These are phyloP conservation scores for Monopis laevigella DNA, from an alignment of 2,888 invertebrate genomes.

Conservation along the genomic window DNA sequence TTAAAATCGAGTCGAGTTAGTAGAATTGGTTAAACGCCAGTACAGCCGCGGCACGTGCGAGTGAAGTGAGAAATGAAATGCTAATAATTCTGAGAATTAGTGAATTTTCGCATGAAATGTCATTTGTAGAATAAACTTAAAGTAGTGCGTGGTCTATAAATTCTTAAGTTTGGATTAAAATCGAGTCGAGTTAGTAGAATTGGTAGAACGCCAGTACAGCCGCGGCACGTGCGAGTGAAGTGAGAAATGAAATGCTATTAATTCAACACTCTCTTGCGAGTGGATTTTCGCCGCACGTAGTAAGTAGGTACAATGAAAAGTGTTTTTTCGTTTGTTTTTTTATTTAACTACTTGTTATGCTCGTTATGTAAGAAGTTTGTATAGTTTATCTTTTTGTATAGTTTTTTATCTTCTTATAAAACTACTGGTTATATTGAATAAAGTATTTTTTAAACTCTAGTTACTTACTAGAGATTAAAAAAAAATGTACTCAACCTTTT, in stretches of 20 bases:
- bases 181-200: slow-evolving; percentile 3
- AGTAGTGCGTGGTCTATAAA: no score
- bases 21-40: slow-evolving; percentile 4
- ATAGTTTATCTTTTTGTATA: neutral
- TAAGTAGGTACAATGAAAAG: slow-evolving; percentile 13
- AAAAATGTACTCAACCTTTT: no score
- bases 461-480: no score
- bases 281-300: slow-evolving; percentile 6
- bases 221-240: slow-evolving; percentile 28
- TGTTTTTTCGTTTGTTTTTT: slow-evolving; percentile 10
- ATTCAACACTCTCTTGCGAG: slow-evolving; percentile 21
- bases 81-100: no score
- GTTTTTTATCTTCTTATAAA: neutral
- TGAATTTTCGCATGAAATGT: no score
- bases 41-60: slow-evolving; percentile 23
- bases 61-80: no score
- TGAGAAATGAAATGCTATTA: slow-evolving; percentile 37
- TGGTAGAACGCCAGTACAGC: slow-evolving; percentile 3
- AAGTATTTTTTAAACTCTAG: no score
- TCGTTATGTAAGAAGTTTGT: slow-evolving; percentile 7
- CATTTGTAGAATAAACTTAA: no score
- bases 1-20: no score
- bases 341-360: slow-evolving; percentile 8
- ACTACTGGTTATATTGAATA: no score
- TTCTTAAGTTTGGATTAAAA: slow-evolving; percentile 1